These are phyloP conservation scores for Cariama cristata DNA, from an alignment of 2,113 vertebrate species.

Conservation along the genomic window DNA sequence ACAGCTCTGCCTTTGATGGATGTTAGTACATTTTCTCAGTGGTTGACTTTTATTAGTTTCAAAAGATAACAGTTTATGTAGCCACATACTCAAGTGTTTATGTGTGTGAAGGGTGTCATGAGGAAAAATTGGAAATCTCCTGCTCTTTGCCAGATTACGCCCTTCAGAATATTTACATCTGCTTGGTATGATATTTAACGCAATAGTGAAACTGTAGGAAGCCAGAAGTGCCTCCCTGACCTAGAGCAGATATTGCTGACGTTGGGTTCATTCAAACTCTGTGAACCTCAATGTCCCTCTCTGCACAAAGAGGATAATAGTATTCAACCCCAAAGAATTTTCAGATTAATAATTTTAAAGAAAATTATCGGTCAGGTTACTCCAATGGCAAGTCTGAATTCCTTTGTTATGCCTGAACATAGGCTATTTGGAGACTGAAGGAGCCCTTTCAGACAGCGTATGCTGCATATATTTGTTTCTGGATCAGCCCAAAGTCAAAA, in stretches of 20 bases:
- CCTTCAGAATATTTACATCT: neutral
- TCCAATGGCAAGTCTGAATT: neutral
- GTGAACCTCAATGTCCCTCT: neutral
- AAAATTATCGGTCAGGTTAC: neutral
- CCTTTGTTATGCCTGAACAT: neutral
- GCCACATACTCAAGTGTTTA: neutral
- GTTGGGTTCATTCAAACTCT: neutral
- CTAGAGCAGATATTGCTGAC: neutral
- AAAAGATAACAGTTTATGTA: constrained; percentile 67
- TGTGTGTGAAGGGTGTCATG: constrained; percentile 35
- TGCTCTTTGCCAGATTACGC: neutral
- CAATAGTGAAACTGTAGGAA: neutral
- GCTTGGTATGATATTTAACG: neutral
- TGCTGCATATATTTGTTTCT: neutral
- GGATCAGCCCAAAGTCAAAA: neutral
- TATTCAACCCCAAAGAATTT: neutral
- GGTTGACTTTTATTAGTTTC: constrained; percentile 73
- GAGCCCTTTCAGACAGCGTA: neutral
- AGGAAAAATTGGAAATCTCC: constrained; percentile 31
- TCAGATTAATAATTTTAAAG: neutral
- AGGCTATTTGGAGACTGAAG: neutral
- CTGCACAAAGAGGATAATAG: neutral
- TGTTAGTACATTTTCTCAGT: constrained; percentile 67
- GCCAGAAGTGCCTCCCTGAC: neutral
- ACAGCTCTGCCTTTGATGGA: constrained; percentile 61